These are phyloP conservation scores for Boloria euphrosyne DNA, from an alignment of 2,888 invertebrate species.

Conservation along the genomic window DNA sequence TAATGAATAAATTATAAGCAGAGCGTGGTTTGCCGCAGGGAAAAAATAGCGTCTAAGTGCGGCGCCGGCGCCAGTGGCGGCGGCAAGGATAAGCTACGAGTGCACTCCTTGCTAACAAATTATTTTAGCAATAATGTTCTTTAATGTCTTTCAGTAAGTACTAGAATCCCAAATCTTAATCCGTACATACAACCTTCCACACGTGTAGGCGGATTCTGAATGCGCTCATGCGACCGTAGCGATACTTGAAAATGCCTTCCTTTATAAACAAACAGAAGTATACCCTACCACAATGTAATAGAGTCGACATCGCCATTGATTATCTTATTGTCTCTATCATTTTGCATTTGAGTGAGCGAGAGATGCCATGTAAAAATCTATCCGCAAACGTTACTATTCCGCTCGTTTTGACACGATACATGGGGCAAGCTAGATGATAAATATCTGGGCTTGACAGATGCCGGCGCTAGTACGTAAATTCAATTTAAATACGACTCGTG, in stretches of 20 bases:
- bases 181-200: conserved; percentile 55
- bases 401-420: conserved; percentile 74
- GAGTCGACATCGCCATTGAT: conserved; percentile 57
- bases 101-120: conserved; percentile 51
- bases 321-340: conserved; percentile 55
- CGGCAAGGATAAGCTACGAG: conserved; percentile 67
- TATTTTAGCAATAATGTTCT: conserved; percentile 48
- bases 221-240: conserved; percentile 81
- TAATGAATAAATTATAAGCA: conserved; percentile 78
- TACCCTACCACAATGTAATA: conserved; percentile 62
- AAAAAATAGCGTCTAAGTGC: conserved; percentile 77
- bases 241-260: conserved; percentile 69
- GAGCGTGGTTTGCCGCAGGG: conserved; percentile 64
- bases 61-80: conserved; percentile 69
- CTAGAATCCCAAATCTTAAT: conserved; percentile 40
- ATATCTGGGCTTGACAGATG: conserved; percentile 68
- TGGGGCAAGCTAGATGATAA: conserved; percentile 67
- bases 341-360: conserved; percentile 54
- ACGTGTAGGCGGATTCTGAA: conserved; percentile 57
- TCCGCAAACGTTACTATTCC: conserved; percentile 67
- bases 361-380: conserved; percentile 62
- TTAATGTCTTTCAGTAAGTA: conserved; percentile 47
- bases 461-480: conserved; percentile 49
- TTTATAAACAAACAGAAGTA: conserved; percentile 55
- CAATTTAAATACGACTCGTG: conserved; percentile 50